Base-by-base conservation (phyloP, 2,113 vertebrate genomes). In the Panthera leo region DNA sequence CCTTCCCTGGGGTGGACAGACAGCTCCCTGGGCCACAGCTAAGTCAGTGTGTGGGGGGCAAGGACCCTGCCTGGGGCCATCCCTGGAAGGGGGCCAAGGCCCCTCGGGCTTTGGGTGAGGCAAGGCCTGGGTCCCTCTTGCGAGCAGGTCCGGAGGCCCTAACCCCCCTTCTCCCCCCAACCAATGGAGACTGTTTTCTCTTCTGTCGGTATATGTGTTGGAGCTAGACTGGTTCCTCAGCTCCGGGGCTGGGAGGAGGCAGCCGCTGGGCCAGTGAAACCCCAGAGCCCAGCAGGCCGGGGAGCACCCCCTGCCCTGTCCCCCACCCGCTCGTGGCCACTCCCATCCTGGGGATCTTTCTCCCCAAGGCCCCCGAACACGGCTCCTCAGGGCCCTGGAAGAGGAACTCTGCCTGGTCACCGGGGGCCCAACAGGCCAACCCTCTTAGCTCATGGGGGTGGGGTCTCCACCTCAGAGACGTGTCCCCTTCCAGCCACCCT, bases 261-360 rank as follows among this genome's bases (percentile, higher is more conserved):
- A 93, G 98, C 97, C 96, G 95, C 99, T 99, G 99, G 98, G 97
- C 98, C 98, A 98, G 98, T 99, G 99, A 99, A 99, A 99, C 99
- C 99, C 99, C 98, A 98, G 99, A 99, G 99, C 99, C 99, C 98
- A 98, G 99, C 99, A 98, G 99, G 99, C 99, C 99, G 99, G 99
- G 99, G 99, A 99, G 98, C 99, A 99, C 99, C 98, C 98, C 99
- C 98, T 98, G 98, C 98, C 98, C 98, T 98, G 98, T 8, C 5
- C 42, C 98, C 98, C 99, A 99, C 67, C 67, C 2, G 99, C 55
- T 58, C 55, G 2, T 5, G 55, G 55, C 99, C 99, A 99, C 98
- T 97, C 96, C 98, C 99, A 61, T 61, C 25, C 78, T 55, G 98
- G 98, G 94, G 98, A 97, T 98, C 91, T 96, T 99, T 99, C 99